Evolutionary conservation across 2,888 invertebrate genomes (phyloP).

Genomic region (Hyppa rectilinea): DNA sequence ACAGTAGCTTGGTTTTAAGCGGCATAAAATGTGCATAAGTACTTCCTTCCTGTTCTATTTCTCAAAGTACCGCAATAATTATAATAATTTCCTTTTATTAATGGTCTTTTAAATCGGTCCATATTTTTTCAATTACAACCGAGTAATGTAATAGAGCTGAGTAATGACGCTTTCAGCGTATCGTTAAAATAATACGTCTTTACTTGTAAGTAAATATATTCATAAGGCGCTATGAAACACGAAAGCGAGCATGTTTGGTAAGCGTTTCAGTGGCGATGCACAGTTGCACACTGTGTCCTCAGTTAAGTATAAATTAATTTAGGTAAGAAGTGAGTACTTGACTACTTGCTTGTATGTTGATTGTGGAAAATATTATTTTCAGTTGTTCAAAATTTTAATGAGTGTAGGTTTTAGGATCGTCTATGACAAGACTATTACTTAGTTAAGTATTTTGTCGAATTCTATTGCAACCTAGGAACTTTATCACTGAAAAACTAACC

Average conservation of each 20-base stretch:
- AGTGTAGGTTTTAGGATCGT: neutral
- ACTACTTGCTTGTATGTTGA: neutral
- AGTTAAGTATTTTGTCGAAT: too few species aligned
- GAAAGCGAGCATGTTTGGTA: slow-evolving; percentile 68
- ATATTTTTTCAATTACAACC: slow-evolving; percentile 63
- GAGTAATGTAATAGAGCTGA: slow-evolving; percentile 51
- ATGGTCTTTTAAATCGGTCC: slow-evolving; percentile 47
- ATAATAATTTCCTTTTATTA: slow-evolving; percentile 53
- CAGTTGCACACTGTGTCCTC: slow-evolving; percentile 47
- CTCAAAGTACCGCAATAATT: slow-evolving; percentile 43
- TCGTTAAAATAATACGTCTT: slow-evolving; percentile 74
- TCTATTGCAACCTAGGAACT: too few species aligned
- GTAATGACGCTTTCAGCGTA: slow-evolving; percentile 63
- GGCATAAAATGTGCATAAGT: slow-evolving; percentile 52
- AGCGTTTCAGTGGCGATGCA: slow-evolving; percentile 52
- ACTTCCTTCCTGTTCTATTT: slow-evolving; percentile 41
- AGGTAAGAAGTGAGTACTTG: neutral
- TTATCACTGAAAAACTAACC: too few species aligned
- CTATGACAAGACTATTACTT: neutral
- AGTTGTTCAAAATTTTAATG: neutral
- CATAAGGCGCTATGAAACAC: slow-evolving; percentile 70
- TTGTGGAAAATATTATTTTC: neutral
- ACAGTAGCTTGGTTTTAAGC: slow-evolving; percentile 16
- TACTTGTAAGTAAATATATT: slow-evolving; percentile 72
- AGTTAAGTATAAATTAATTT: slow-evolving; percentile 17